Evolutionary conservation across 2,888 invertebrate species (phyloP).

Genomic region (Eupeodes latifasciatus): DNA sequence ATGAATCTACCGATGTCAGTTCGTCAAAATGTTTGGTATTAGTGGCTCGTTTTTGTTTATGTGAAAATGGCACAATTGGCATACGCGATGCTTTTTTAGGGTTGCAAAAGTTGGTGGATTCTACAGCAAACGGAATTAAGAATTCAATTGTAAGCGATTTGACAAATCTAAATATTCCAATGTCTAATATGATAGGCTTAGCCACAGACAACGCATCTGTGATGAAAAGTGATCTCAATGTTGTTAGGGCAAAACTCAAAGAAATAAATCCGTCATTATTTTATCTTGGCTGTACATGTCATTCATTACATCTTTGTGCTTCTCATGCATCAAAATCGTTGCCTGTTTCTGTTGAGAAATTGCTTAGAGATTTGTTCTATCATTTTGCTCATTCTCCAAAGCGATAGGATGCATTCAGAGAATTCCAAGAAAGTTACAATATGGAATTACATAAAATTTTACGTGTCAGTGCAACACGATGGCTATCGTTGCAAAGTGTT

Average conservation of each 20-base stretch:
- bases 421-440: constrained; percentile 77
- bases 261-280: not conserved
- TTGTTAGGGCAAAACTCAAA: not conserved
- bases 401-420: constrained; percentile 69
- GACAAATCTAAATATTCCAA: no score
- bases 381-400: not conserved
- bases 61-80: no score
- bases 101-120: no score
- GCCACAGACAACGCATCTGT: no score
- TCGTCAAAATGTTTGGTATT: no score
- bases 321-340: not conserved
- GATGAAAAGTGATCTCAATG: not conserved
- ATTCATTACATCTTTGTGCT: no score
- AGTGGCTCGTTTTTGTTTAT: no score
- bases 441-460: constrained; percentile 78
- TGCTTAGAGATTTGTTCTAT: not conserved
- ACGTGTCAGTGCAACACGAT: constrained; percentile 77
- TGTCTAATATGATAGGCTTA: no score
- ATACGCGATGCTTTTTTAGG: no score
- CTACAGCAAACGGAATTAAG: no score
- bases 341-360: not conserved
- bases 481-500: constrained; percentile 78
- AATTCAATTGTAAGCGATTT: no score
- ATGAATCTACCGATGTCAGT: no score
- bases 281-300: not conserved